Conservation (phyloP, 2,797 vertebrate genomes). For the Myotis planiceps region DNA sequence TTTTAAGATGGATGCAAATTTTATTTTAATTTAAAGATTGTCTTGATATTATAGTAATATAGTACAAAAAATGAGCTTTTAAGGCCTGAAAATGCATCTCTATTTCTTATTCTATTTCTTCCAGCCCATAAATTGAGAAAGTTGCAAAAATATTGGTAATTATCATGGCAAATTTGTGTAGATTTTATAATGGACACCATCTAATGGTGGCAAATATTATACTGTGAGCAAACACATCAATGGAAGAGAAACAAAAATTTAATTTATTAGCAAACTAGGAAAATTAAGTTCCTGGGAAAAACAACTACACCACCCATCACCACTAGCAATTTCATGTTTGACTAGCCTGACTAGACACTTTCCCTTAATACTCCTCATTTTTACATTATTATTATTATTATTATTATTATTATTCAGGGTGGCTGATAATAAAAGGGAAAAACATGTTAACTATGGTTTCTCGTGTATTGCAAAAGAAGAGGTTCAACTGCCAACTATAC, state of each 20-base stretch:
- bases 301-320: not conserved
- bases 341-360: not conserved
- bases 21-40: constrained; percentile 34
- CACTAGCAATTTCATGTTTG: not conserved
- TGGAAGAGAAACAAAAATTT: not conserved
- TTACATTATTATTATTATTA: not conserved
- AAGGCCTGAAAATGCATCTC: not conserved
- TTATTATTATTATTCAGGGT: not conserved
- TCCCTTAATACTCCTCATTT: not conserved
- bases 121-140: not conserved
- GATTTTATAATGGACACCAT: not conserved
- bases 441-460: not conserved
- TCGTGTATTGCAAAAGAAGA: not conserved
- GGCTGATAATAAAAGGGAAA: not conserved
- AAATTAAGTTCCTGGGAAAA: not conserved
- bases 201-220: not conserved
- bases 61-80: not conserved
- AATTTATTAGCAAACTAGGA: not conserved
- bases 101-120: constrained; percentile 19
- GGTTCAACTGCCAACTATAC: not conserved
- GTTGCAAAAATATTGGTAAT: not conserved
- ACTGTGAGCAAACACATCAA: not conserved
- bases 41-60: not conserved
- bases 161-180: constrained; percentile 6
- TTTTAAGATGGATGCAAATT: not conserved